These are phyloP conservation scores for Cheilosia soror DNA, from an alignment of 2,888 invertebrate genomes.

Conservation along the genomic window DNA sequence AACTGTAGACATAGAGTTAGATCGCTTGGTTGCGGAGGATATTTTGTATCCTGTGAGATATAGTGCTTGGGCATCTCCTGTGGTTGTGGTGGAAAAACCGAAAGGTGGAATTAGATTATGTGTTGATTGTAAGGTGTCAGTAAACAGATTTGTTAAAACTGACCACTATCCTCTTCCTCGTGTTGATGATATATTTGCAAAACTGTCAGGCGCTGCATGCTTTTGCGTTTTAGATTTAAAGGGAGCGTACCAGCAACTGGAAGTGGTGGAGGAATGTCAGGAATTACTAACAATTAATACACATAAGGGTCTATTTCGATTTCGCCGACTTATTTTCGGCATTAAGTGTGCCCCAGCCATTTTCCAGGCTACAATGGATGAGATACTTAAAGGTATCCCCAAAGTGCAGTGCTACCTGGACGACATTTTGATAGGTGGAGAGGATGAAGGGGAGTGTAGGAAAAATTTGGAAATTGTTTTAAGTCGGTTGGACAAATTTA, in stretches of 20 bases:
- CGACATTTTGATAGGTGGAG: conserved; percentile 15
- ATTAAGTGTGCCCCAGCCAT: conserved; percentile 32
- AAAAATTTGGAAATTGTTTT: conserved; percentile 12
- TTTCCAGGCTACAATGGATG: conserved; percentile 49
- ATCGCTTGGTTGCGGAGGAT: neutral
- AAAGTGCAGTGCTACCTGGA: conserved; percentile 21
- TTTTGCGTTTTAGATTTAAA: conserved; percentile 44
- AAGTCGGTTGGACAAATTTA: neutral
- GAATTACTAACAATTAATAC: conserved; percentile 34
- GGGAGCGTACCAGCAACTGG: conserved; percentile 23
- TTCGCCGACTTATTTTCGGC: conserved; percentile 25
- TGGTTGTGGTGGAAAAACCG: conserved; percentile 38
- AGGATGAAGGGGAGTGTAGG: conserved; percentile 5
- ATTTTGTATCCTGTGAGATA: conserved; percentile 7
- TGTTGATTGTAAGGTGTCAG: conserved; percentile 32
- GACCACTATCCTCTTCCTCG: conserved; percentile 38
- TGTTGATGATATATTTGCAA: conserved; percentile 36
- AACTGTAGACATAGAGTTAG: neutral
- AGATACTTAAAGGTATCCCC: conserved; percentile 9
- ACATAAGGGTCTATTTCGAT: conserved; percentile 18
- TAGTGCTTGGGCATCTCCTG: conserved; percentile 28
- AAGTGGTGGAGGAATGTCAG: conserved; percentile 8
- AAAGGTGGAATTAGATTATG: conserved; percentile 16
- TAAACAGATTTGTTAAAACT: conserved; percentile 13
- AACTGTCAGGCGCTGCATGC: neutral